Evolutionary conservation across 2,888 invertebrate species (phyloP).

Genomic region (Conops quadrifasciatus): DNA sequence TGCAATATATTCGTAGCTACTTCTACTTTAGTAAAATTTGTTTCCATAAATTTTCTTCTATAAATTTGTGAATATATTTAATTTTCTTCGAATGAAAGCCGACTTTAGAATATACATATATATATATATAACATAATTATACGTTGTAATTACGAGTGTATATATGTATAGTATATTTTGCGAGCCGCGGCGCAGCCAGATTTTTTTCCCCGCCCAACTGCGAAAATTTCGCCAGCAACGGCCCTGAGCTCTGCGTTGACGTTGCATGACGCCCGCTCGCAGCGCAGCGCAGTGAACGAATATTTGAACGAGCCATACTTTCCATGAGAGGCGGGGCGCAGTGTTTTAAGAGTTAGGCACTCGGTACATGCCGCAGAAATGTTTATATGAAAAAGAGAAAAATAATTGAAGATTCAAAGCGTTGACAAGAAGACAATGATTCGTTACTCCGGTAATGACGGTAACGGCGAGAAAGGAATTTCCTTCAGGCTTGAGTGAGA

Average conservation of each 20-base stretch:
- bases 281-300: conserved; percentile 32
- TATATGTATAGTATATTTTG: no score
- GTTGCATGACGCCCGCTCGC: conserved; percentile 38
- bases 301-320: conserved; percentile 13
- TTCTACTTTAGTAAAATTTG: no score
- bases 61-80: no score
- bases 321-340: conserved; percentile 28
- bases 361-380: background rate
- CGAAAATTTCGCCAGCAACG: background rate
- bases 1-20: no score
- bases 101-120: no score
- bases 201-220: background rate
- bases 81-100: no score
- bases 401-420: no score
- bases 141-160: no score
- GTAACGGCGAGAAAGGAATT: background rate
- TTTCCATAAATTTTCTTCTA: no score
- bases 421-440: no score
- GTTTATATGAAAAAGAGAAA: background rate
- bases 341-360: background rate
- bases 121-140: no score
- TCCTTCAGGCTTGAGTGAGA: background rate
- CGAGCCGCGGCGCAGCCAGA: no score
- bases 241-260: conserved; percentile 2
- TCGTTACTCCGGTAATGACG: background rate